Evolutionary conservation across 37 sponge, comb jelly and placozoan genomes (phyloP), one percentile per base, ranked within the genome.

Genomic region (Agelas oroides): DNA sequence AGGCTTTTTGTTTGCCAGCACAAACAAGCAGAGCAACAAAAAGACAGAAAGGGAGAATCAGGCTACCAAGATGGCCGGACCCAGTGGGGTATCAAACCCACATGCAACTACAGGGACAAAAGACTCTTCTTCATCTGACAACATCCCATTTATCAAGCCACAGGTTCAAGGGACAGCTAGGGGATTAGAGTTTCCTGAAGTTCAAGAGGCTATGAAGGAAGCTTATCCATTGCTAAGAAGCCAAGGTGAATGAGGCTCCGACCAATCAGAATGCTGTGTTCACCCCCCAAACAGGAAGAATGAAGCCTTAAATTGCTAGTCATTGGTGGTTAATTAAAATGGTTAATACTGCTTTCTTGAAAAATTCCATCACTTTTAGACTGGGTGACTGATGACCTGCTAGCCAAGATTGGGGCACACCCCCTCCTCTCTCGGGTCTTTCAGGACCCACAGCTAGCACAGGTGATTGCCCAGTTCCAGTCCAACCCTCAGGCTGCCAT

Each of bases 331-430:
- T n/a, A n/a, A n/a, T n/a, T n/a, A n/a, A n/a, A n/a, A n/a, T n/a
- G 23, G 21, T 8, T 38, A 21, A 17, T 19, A 56, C 17, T 56
- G 14, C 17, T 56, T 19, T 53, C 53, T 11, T 11, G 27, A 64
- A 64, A 19, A 18, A 46, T 46, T 46, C 46, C 46, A 46, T 46
- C 8, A 8, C 8, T 46, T 46, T 8, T 46, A 95, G 95, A 91
- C 0, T 96, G 97, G 97, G 19, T 96, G 37, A 91, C 91, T 20
- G 97, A 91, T 53, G 86, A 87, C 36, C 86, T 96, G 32, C 79
- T 93, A 1, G 64, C 73, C n/a, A 93, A 91, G 82, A 77, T 96
- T 25, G 70, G 76, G 69, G 36, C 65, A 27, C 88, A 93, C 64
- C 92, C 94, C 15, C 25, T 65, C 11, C 86, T 96, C 57, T 80